Evolutionary conservation across 2,113 vertebrate species (phyloP), one percentile per base, ranked within the genome.

Genomic region (Pterocles gutturalis): DNA sequence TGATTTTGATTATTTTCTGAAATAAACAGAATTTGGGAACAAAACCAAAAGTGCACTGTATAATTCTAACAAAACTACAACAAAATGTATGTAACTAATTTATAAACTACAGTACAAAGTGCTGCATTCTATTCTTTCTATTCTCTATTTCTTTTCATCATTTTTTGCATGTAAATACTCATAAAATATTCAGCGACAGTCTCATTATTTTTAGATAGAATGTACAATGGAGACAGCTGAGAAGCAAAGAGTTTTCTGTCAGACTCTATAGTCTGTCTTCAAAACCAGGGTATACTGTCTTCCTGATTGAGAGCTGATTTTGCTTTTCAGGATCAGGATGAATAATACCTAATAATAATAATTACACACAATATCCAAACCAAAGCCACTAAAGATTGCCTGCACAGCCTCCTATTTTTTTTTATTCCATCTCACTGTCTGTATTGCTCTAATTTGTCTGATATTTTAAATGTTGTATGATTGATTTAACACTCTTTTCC

Each of bases 151-250:
- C 5, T 89, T 91, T 96, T 89, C 76, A 81, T 93, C 78, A 53
- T 54, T 89, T 94, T 94, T 84, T 91, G 33, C 8, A 65, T 58
- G 64, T 70, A 96, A 96, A 93, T 96, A 93, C 78, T 92, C 45
- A 96, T 96, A 88, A 97, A 95, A 85, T 96, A 96, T 91, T 97
- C 76, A 93, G 28, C 24, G 85, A 61, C 38, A 60, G 5, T 45
- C 82, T 96, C 51, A 53, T 96, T 93, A 93, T 93, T 95, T 91
- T 69, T 89, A 90, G 46, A 57, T 93, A 58, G 65, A 64, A 81
- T 78, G 5, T 81, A 62, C 66, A 62, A 51, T 9, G 2, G 51
- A 90, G 51, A 93, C 79, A 92, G 38, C 10, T 91, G 58, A 87
- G 45, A 82, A 88, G 29, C 31, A 87, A 80, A 49, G 72, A 62